A percentile compares a stretch with the other conserved stretches of the same genome.
phyloP scores from a whole-genome alignment of 2,797 vertebrate species.

The Chlorospingus semifuscus region DNA sequence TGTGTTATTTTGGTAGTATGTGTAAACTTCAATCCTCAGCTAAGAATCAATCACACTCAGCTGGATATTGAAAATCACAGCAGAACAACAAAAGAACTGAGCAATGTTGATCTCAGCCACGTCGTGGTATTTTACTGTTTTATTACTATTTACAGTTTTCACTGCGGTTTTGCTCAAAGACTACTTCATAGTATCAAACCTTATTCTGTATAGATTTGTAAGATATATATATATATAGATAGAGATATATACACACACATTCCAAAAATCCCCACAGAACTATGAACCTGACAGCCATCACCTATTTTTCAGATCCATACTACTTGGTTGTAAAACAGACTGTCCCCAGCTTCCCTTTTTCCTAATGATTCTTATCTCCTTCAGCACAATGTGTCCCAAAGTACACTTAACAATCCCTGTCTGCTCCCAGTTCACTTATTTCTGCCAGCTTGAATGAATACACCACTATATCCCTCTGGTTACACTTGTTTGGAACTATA shows the following conservation, averaged over 20 bases:
- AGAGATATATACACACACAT: fast-evolving
- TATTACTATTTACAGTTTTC: neutral
- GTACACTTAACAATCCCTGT: neutral
- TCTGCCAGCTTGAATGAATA: neutral
- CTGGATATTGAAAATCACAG: neutral
- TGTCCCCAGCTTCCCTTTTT: neutral
- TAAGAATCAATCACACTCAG: neutral
- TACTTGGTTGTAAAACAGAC: neutral
- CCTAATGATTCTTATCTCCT: neutral
- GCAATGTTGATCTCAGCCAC: neutral
- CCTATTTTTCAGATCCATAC: neutral
- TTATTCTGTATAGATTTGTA: neutral
- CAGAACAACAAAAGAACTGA: neutral
- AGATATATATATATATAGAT: neutral
- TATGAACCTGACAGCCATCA: neutral
- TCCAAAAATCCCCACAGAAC: neutral
- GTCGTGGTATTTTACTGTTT: neutral
- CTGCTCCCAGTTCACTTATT: neutral
- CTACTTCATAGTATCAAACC: neutral
- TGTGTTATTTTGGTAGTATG: neutral
- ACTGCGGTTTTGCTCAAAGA: neutral
- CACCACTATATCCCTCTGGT: neutral
- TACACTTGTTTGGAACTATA: neutral
- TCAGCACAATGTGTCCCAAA: neutral
- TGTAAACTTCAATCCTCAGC: neutral